Evolutionary conservation across 2,888 invertebrate genomes (phyloP), one percentile per base, ranked within the genome.

Genomic region (Orchestes rusci): DNA sequence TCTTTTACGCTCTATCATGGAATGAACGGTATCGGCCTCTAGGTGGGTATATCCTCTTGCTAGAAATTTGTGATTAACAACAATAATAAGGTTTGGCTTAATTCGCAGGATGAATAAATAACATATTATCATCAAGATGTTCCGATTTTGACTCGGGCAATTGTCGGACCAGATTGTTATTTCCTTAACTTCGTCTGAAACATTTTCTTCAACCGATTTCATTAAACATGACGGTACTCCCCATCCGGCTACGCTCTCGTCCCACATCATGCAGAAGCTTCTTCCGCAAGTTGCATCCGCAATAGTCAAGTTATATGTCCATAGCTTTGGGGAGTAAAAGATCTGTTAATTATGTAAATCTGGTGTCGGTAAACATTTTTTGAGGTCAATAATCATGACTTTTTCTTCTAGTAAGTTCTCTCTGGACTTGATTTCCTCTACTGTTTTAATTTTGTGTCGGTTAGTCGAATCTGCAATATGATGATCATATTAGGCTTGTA

Each of bases 291-390:
- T 33, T 40, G 33, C 19, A 17, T 42, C 41, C 16, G 32, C 13
- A 30, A 41, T 41, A 16, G 51, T 51, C 31, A 43, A 50, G 39
- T 50, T 51, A 34, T 45, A 51, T n/a, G 50, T 55, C 51, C 53
- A 54, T 36, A 55, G 42, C 34, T 55, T 55, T 35, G 51, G 35
- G 17, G 52, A 50, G 28, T 54, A 52, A 39, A 54, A 55, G 34
- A 52, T 51, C 23, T 53, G 51, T n/a, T 45, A 43, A 42, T 52
- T 51, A 19, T 40, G 40, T 18, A 40, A 16, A 3, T 42, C 31
- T 8, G 46, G 32, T 2, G 41, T 46, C 4, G 46, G 41, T 36
- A 42, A 32, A 32, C 39, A 43, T 43, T 43, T 39, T 32, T 47
- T 39, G 23, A 39, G 35, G n/a, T 45, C 35, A 29, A 45, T 40